Base-by-base conservation (phyloP, 1,140 invertebrate genomes). In the Aricia agestis region DNA sequence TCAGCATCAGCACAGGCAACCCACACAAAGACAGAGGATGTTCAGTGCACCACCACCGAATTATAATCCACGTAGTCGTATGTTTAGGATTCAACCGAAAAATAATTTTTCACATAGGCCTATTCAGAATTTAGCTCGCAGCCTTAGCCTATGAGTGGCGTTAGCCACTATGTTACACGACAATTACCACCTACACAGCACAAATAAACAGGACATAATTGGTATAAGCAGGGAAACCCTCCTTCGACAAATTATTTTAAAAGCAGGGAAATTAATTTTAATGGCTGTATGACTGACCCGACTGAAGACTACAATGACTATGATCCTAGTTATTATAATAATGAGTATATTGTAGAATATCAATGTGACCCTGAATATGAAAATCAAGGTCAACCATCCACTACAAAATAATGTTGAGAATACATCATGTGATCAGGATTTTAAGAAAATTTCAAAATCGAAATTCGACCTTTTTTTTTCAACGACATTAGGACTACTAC, bases 71-170 rank as follows among this genome's bases (percentile, higher is more conserved):
- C 11, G 67, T 19, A 76, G 72, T 25, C 66, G 72, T 18, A 19
- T 71, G 6, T 74, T 77, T 69, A 71, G 67, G 45, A 32, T 77
- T 57, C 72, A 65, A 66, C 73, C 71, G 11, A 19, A 69, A 18
- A 72, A 77, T 32, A 68, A 71, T 25, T 36, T 45, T 45, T 11
- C 42, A 45, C 42, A 45, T 1, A 45, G 9, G 11, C 9, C 42
- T 9, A 45, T 45, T 9, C 42, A 45, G 1, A 45, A 45, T 45
- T 45, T 7, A 45, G 9, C 11, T 61, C 17, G 9, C 59, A 11
- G 1, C 71, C 70, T 36, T 71, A 73, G 19, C 73, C 73, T 41
- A 74, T 76, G 74, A 76, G 76, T 52, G 74, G 72, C 18, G 69
- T 78, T 2, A 57, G 68, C n/a, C 32, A 45, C n/a, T n/a, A n/a